Conservation (phyloP, 1,140 invertebrate genomes). For the Cydia amplana region DNA sequence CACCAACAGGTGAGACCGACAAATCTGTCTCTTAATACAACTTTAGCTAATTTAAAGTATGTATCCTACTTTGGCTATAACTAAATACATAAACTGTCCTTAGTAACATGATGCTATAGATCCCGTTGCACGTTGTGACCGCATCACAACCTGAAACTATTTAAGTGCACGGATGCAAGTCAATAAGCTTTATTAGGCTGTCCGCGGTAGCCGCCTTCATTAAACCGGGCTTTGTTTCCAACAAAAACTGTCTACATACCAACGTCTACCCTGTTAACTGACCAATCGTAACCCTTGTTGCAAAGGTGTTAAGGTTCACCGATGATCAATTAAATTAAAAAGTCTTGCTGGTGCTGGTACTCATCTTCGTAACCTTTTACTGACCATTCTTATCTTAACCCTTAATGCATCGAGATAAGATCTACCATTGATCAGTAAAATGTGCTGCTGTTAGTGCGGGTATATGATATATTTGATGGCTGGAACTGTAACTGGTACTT, state of each 20-base stretch:
- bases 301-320: neutral
- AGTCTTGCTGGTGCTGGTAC: too few relatives aligned
- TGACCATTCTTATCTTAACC: neutral
- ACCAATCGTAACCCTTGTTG: neutral
- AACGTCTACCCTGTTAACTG: neutral
- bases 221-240: neutral
- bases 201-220: neutral
- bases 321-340: too few relatives aligned
- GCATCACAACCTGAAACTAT: neutral
- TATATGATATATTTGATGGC: neutral
- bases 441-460: neutral
- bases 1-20: too few relatives aligned
- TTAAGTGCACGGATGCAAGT: neutral
- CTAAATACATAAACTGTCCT: too few relatives aligned
- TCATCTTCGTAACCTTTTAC: too few relatives aligned
- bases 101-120: too few relatives aligned
- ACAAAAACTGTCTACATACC: neutral
- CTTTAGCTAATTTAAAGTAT: too few relatives aligned
- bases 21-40: too few relatives aligned
- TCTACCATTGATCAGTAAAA: neutral
- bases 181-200: neutral
- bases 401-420: neutral
- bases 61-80: too few relatives aligned
- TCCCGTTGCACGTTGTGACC: too few relatives aligned
- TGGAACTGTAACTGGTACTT: conserved; percentile 6